Percentiles rank a stretch among this genome's conserved stretches.
phyloP scores from a whole-genome alignment of 1,140 invertebrate genomes.

The Neotoxoptera formosana region DNA sequence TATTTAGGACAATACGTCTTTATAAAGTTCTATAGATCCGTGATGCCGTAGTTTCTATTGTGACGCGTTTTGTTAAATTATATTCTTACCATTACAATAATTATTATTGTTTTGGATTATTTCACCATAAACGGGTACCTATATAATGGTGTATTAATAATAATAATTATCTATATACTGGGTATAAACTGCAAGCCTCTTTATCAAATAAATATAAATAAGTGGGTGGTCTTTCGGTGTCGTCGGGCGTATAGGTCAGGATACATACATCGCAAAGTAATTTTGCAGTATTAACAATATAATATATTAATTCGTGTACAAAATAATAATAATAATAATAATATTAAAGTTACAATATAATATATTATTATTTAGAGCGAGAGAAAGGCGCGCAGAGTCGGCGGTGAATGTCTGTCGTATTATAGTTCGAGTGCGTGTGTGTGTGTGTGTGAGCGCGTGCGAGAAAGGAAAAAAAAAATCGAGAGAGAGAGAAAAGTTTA shows the following conservation, averaged over 20 bases:
- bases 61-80: no score
- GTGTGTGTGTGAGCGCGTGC: not conserved
- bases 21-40: no score
- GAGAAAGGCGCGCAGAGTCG: not conserved
- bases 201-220: no score
- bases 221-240: no score
- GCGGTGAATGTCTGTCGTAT: not conserved
- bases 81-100: no score
- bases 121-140: no score
- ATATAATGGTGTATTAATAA: no score
- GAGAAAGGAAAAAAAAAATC: not conserved
- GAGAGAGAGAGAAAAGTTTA: not conserved
- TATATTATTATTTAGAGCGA: conserved; percentile 10
- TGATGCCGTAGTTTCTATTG: no score
- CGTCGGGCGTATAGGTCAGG: not conserved
- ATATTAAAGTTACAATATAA: not conserved
- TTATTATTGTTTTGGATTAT: no score
- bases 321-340: not conserved
- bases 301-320: not conserved
- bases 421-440: not conserved
- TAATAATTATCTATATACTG: no score
- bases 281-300: not conserved
- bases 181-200: no score
- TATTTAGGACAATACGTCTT: no score
- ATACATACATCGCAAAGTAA: not conserved